A percentile compares a stretch with the other conserved stretches of the same genome.
These are phyloP conservation scores for Protaetia brevitarsis DNA, from an alignment of 1,140 invertebrate species.

Conservation along the genomic window DNA sequence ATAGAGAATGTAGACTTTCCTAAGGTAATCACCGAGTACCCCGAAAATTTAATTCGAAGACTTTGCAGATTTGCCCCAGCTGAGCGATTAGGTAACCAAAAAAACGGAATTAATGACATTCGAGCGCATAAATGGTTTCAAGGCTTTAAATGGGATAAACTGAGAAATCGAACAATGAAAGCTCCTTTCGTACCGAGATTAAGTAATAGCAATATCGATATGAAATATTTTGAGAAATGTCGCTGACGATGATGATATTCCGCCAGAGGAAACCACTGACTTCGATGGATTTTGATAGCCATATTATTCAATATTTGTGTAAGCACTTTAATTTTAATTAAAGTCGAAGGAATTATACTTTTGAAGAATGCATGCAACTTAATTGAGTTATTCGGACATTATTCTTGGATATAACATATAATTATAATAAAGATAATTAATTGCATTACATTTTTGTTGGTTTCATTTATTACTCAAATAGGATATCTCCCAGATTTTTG, in stretches of 20 bases:
- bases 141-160: slow-evolving; percentile 41
- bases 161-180: slow-evolving; percentile 30
- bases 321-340: no score
- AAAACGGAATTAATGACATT: slow-evolving; percentile 87
- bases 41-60: slow-evolving; percentile 80
- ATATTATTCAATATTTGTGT: no score
- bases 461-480: no score
- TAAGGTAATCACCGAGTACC: slow-evolving; percentile 71
- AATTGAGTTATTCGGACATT: no score
- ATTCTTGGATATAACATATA: no score
- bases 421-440: no score
- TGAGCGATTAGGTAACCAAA: slow-evolving; percentile 90
- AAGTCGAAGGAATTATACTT: no score
- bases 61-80: slow-evolving; percentile 84
- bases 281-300: no score
- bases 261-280: slow-evolving; percentile 41
- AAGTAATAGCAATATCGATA: slow-evolving; percentile 35
- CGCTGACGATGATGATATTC: slow-evolving; percentile 35
- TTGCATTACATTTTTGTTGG: no score
- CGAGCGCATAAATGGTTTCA: slow-evolving; percentile 80
- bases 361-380: no score
- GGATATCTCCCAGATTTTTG: no score
- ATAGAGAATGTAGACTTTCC: slow-evolving; percentile 89
- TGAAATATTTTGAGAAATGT: slow-evolving; percentile 40
- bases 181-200: slow-evolving; percentile 35